Evolutionary conservation across 2,113 vertebrate genomes (phyloP), one percentile per base, ranked within the genome.

Genomic region (Peucedramus taeniatus): DNA sequence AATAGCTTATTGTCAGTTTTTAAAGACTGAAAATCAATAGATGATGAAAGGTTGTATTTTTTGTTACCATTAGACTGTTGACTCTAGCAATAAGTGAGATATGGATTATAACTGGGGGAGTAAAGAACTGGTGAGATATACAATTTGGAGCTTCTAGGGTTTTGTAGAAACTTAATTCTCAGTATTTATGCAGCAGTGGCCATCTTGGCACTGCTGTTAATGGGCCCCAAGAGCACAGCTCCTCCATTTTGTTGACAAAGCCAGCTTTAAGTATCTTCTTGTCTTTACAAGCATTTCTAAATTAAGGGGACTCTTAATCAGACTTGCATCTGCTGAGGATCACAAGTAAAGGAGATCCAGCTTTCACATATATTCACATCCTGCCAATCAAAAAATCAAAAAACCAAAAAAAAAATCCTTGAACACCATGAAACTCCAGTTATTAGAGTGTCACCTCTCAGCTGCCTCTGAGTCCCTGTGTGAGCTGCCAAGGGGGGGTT

Each of bases 21-120:
- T 92, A 96, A 97, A 97, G 97, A 97, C 96, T 94, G 93, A 93
- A 97, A 97, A 98, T 98, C 98, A 91, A 96, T 97, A 96, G 79
- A 95, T 97, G 96, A 98, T 96, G 90, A 92, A 97, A 97, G 95
- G 92, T 90, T 97, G 96, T 97, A 89, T 90, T 96, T 97, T 97
- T 97, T 95, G 96, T 97, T 97, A 97, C 94, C 92, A 96, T 96
- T 96, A 96, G 92, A 97, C 89, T 98, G 97, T 97, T 97, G 97
- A 97, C 97, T 97, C 92, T 94, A 97, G 98, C 97, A 97, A 96
- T 97, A 97, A 97, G 94, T 85, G 77, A 27, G 79, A 93, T 96
- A 93, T 92, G 82, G 97, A 98, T 97, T 97, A 93, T 89, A 97
- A 97, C 78, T 78, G 42, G 87, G 78, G 72, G 91, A 83, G 93